Percentiles rank a stretch among this genome's conserved stretches.
Conservation (phyloP, 2,113 vertebrate species). For the Oryzias curvinotus region DNA sequence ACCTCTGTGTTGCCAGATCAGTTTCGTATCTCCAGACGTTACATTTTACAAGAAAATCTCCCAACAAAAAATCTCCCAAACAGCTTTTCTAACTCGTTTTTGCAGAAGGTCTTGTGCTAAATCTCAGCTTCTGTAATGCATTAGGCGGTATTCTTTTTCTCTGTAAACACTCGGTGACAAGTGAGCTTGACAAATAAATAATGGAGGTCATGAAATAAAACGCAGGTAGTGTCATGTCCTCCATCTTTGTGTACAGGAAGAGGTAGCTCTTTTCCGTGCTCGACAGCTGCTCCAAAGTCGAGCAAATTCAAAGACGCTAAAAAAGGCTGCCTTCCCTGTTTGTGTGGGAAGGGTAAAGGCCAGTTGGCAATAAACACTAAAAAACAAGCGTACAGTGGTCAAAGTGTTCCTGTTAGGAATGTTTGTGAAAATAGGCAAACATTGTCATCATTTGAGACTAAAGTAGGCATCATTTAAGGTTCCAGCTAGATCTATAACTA, state of each 20-base stretch:
- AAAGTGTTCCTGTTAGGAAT: background rate
- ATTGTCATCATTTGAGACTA: too few species aligned
- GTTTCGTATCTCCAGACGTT: background rate
- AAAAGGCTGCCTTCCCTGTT: slow-evolving; percentile 3
- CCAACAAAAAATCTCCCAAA: background rate
- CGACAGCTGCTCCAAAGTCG: background rate
- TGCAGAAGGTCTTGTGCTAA: background rate
- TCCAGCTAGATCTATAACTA: too few species aligned
- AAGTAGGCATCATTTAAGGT: too few species aligned
- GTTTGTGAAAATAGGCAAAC: background rate
- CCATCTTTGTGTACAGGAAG: slow-evolving; percentile 2
- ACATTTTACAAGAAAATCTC: background rate
- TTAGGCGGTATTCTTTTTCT: slow-evolving; percentile 2
- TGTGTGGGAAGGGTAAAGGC: background rate
- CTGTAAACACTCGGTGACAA: background rate
- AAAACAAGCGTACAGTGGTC: background rate
- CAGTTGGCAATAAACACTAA: slow-evolving; percentile 3
- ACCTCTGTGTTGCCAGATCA: background rate
- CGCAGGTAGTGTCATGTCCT: background rate
- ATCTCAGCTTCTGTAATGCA: background rate
- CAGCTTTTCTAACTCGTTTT: too few species aligned
- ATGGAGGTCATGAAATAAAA: slow-evolving; percentile 7
- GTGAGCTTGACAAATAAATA: background rate
- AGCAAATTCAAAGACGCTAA: slow-evolving; percentile 2
- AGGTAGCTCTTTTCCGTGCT: background rate